Evolutionary conservation across 2,797 vertebrate species (phyloP).

Genomic region (Tangara arthus): DNA sequence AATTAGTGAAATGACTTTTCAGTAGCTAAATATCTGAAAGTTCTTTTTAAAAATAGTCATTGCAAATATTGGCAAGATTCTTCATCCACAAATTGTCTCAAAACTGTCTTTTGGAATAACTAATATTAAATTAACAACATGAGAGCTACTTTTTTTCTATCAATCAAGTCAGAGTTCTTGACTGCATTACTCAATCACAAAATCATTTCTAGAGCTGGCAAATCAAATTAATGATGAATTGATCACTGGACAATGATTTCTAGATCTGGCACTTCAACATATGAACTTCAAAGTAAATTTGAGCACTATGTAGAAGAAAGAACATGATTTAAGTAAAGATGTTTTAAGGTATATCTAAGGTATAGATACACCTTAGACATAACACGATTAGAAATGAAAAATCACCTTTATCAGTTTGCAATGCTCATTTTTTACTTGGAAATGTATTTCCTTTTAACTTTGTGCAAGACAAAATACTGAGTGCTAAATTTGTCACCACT

Average conservation of each 20-base stretch:
- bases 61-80: background rate
- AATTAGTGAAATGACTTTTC: background rate
- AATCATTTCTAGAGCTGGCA: background rate
- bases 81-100: background rate
- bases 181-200: background rate
- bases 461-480: background rate
- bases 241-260: background rate
- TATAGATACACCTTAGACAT: background rate
- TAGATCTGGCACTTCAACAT: background rate
- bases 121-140: background rate
- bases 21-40: background rate
- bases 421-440: background rate
- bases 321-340: background rate
- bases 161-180: background rate
- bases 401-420: background rate
- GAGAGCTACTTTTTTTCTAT: background rate
- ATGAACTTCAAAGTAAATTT: background rate
- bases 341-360: background rate
- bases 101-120: background rate
- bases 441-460: background rate
- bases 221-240: background rate
- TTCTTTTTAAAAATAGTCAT: background rate
- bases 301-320: background rate
- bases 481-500: background rate
- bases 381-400: background rate